Evolutionary conservation across 2,888 invertebrate genomes (phyloP).

Genomic region (Ethmia dodecea): DNA sequence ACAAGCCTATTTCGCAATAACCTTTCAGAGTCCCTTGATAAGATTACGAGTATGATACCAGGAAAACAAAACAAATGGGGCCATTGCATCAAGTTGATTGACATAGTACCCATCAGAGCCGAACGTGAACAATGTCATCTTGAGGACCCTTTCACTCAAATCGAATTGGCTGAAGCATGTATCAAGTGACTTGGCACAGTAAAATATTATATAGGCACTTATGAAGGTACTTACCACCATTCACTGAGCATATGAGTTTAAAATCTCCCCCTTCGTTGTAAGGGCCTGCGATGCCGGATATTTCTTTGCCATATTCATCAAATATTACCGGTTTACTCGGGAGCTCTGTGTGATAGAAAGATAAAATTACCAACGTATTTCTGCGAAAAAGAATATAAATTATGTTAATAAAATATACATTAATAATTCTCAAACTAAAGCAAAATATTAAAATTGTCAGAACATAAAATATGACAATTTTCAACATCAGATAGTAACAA

Average conservation of each 20-base stretch:
- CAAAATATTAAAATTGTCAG: no score
- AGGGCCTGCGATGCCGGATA: constrained; percentile 81
- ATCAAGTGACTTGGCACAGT: constrained; percentile 12
- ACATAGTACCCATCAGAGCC: constrained; percentile 23
- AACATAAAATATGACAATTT: no score
- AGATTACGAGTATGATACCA: neutral
- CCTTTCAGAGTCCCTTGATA: no score
- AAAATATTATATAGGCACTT: no score
- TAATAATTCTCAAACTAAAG: no score
- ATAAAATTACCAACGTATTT: constrained; percentile 21
- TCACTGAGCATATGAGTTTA: constrained; percentile 84
- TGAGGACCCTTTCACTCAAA: constrained; percentile 16
- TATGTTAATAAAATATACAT: no score
- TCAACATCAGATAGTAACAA: no score
- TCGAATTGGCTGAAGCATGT: constrained; percentile 26
- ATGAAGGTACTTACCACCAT: constrained; percentile 79
- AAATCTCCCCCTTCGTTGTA: constrained; percentile 85
- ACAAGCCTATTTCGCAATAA: no score
- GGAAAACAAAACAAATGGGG: neutral
- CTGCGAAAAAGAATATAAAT: no score
- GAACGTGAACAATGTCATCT: constrained; percentile 1
- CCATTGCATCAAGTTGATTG: constrained; percentile 25
- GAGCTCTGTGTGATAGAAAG: constrained; percentile 78
- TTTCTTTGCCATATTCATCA: constrained; percentile 82
- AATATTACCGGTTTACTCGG: constrained; percentile 85